These are phyloP conservation scores for Pseudomyrmex cubaensis DNA, from an alignment of 1,140 invertebrate species.

Conservation along the genomic window DNA sequence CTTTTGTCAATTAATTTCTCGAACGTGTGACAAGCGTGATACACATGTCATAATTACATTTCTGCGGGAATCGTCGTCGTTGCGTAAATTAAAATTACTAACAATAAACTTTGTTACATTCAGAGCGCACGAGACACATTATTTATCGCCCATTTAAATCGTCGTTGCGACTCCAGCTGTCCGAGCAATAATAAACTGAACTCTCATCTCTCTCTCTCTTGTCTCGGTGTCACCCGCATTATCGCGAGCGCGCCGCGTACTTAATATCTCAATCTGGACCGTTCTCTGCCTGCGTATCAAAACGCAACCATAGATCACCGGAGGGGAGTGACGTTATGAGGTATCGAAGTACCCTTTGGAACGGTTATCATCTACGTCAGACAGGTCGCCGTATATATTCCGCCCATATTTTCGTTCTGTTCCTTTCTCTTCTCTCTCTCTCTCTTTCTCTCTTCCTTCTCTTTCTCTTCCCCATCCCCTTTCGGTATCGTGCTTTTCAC, in stretches of 20 bases:
- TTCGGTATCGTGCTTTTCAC: constrained; percentile 74
- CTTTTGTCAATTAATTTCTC: constrained; percentile 9
- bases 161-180: constrained; percentile 26
- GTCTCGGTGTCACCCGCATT: constrained; percentile 58
- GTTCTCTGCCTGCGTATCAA: constrained; percentile 64
- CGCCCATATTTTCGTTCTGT: constrained; percentile 14
- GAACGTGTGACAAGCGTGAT: neutral
- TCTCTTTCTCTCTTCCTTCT: neutral
- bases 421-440: neutral
- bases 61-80: neutral
- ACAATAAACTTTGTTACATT: constrained; percentile 28
- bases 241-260: constrained; percentile 11
- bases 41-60: constrained; percentile 1
- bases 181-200: constrained; percentile 48
- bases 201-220: neutral
- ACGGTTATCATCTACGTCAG: constrained; percentile 70
- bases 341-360: constrained; percentile 71
- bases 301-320: constrained; percentile 70
- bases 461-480: constrained; percentile 12
- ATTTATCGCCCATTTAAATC: constrained; percentile 48
- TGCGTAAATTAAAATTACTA: neutral
- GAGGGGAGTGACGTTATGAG: constrained; percentile 62
- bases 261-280: constrained; percentile 70
- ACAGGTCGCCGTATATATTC: constrained; percentile 34
- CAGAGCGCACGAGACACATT: constrained; percentile 13